phyloP scores from a whole-genome alignment of 2,888 invertebrate genomes.

The Drosophila flavopinicola region DNA sequence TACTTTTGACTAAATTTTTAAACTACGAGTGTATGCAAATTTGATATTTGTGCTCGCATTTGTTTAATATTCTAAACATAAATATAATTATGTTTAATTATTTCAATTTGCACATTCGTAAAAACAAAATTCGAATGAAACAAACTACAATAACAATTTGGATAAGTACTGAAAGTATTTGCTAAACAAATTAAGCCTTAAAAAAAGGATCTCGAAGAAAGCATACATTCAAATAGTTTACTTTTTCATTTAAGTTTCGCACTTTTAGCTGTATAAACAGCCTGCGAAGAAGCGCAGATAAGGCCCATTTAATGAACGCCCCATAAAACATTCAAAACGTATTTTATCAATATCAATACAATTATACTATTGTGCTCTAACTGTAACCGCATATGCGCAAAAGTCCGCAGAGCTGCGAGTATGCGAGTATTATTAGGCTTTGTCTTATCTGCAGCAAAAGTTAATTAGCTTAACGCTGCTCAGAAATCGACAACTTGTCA shows the following conservation, averaged over 20 bases:
- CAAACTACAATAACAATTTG: no score
- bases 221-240: neutral
- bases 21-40: no score
- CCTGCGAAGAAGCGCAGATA: slow-evolving; percentile 43
- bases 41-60: no score
- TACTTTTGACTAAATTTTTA: no score
- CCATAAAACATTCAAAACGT: slow-evolving; percentile 51
- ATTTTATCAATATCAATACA: slow-evolving; percentile 66
- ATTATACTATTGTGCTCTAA: slow-evolving; percentile 18
- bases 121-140: no score
- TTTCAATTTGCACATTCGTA: no score
- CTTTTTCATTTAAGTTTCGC: neutral
- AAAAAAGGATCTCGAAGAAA: slow-evolving; percentile 18
- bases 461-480: slow-evolving; percentile 47
- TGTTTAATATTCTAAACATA: no score
- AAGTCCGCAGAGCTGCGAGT: slow-evolving; percentile 31
- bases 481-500: slow-evolving; percentile 20
- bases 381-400: slow-evolving; percentile 13
- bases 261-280: slow-evolving; percentile 5
- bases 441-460: slow-evolving; percentile 51
- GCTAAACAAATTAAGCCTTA: neutral
- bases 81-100: no score
- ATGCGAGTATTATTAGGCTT: slow-evolving; percentile 17
- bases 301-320: slow-evolving; percentile 45
- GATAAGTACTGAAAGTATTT: no score